phyloP scores from a whole-genome alignment of 2,113 vertebrate genomes.

The Rhombomys opimus region DNA sequence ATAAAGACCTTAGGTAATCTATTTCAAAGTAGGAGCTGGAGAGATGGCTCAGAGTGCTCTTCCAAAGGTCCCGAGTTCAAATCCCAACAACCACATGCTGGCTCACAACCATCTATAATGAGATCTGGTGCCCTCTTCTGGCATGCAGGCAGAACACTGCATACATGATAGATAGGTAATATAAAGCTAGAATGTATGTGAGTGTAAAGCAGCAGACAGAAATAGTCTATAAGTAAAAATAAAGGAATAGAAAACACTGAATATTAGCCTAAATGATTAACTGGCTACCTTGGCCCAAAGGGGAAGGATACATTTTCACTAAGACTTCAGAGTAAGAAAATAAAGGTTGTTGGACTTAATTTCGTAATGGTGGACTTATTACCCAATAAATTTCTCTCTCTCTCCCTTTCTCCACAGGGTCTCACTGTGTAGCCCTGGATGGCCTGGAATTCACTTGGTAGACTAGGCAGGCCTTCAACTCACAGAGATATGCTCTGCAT shows the following conservation, averaged over 20 bases:
- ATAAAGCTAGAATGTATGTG: too few species aligned
- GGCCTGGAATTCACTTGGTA: neutral
- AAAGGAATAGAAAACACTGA: conserved; percentile 3
- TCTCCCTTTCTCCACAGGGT: neutral
- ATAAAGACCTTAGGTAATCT: too few species aligned
- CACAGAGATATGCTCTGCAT: neutral
- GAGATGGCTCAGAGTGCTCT: too few species aligned
- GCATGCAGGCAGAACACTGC: too few species aligned
- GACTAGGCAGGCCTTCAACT: neutral
- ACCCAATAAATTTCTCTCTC: conserved; percentile 21
- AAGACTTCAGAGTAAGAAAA: conserved; percentile 4
- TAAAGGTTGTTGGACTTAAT: neutral
- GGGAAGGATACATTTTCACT: neutral
- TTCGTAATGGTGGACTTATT: conserved; percentile 1
- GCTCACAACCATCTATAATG: too few species aligned
- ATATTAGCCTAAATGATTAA: neutral
- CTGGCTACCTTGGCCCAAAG: neutral
- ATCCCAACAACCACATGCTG: too few species aligned
- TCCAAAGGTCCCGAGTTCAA: too few species aligned
- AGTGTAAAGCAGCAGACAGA: neutral
- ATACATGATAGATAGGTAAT: too few species aligned
- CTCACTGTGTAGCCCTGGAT: neutral
- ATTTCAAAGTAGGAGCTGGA: too few species aligned
- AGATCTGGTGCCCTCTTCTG: too few species aligned
- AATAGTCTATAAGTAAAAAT: conserved; percentile 24